phyloP scores from a whole-genome alignment of 92 coral and sea anemone species.

The Porites lobata region DNA sequence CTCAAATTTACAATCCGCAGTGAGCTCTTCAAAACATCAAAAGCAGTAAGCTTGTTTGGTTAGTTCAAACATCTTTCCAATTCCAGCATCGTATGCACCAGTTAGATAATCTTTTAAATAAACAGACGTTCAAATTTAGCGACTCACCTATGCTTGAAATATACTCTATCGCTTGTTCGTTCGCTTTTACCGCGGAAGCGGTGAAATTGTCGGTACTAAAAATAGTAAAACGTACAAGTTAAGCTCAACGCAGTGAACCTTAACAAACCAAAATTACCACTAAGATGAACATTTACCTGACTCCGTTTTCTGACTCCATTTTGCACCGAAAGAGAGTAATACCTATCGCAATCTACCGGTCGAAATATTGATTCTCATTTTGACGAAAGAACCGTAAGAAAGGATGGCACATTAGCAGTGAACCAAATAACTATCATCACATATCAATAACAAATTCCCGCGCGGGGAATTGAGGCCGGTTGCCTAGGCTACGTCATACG shows the following conservation, averaged over 20 bases:
- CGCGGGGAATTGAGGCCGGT: conserved; percentile 38
- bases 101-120: background rate
- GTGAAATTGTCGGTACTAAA: conserved; percentile 27
- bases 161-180: conserved; percentile 80
- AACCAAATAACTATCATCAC: conserved; percentile 2
- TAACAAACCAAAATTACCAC: background rate
- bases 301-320: conserved; percentile 42
- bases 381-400: conserved; percentile 7
- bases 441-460: conserved; percentile 60
- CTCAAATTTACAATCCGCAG: background rate
- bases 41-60: background rate
- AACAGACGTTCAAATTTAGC: background rate
- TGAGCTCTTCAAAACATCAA: background rate
- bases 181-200: conserved; percentile 59
- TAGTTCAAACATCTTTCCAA: background rate
- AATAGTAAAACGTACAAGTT: conserved; percentile 5
- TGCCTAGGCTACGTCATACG: conserved; percentile 36
- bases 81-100: background rate
- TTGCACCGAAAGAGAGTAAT: background rate
- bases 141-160: conserved; percentile 83
- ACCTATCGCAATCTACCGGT: background rate
- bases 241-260: background rate
- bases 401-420: background rate
- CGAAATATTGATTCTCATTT: conserved; percentile 2
- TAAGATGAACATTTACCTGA: conserved; percentile 9